Base-by-base conservation (phyloP, 2,797 vertebrate genomes). In the Paedocypris micromegethes region DNA sequence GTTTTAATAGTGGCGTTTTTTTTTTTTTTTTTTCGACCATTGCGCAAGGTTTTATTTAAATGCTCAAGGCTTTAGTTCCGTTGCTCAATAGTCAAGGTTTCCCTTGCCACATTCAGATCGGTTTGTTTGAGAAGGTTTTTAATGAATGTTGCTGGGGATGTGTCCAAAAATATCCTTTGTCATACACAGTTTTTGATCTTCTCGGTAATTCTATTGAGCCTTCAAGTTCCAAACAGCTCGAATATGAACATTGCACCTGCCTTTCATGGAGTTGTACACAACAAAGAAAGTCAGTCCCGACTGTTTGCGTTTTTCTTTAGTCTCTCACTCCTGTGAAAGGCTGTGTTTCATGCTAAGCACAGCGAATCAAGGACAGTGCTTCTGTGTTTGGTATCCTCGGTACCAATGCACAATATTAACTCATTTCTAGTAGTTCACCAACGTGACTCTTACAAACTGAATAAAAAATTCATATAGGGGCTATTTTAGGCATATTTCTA, bases 11-110 rank as follows among this genome's bases (percentile, higher is more conserved):
- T 23, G 23, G 9, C 44, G 42, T 53, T 61, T 47, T 9, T 56
- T 41, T 2, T 23, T 3, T 54, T 47, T 42, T 7, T 54, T 39
- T 45, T 63, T 61, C 41, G 48, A 59, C 55, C 48, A 42, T 43
- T 44, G 39, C 23, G 1, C 23, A 23, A 23, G 23, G 23, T 23
- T 23, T 23, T 23, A 23, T 23, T 58, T 72, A 68, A 75, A 72
- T 72, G 76, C 78, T 72, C 69, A 79, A 62, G 58, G 72, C 60
- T 72, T 72, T 65, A 48, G 46, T 66, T 55, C 23, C 23, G 23
- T 23, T 23, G 23, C 23, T 23, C 23, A 23, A 23, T 23, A 23
- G 23, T 23, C 23, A 23, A 23, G 23, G 23, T 23, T 23, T 23
- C 23, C 23, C 23, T 23, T 39, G 72, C 75, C 37, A 57, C 52